Conservation (phyloP, 1,140 invertebrate genomes). For the Ruditapes philippinarum region DNA sequence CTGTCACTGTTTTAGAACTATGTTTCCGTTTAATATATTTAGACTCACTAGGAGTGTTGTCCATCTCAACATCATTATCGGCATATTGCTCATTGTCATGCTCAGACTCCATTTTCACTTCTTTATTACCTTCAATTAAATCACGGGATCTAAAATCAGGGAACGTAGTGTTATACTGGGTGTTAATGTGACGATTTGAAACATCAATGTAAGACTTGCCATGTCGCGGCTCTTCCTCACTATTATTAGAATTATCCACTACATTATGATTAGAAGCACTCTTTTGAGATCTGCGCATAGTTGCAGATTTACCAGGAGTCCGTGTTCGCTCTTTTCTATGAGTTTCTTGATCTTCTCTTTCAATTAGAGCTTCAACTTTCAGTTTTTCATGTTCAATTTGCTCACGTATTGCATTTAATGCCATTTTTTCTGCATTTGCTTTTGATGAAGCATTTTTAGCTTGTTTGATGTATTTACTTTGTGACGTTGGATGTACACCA, state of each 20-base stretch:
- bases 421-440: conserved; percentile 70
- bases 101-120: conserved; percentile 52
- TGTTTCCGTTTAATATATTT: conserved; percentile 74
- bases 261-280: conserved; percentile 52
- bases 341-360: conserved; percentile 22
- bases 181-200: conserved; percentile 63
- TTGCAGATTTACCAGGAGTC: conserved; percentile 30
- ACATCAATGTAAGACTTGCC: conserved; percentile 53
- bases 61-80: conserved; percentile 50
- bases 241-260: conserved; percentile 20
- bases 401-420: conserved; percentile 59
- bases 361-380: conserved; percentile 15
- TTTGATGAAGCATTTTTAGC: conserved; percentile 75
- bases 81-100: conserved; percentile 39
- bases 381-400: conserved; percentile 56
- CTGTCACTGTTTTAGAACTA: conserved; percentile 58
- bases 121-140: conserved; percentile 64
- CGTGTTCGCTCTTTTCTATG: conserved; percentile 47
- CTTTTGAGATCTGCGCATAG: conserved; percentile 42
- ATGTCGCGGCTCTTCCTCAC: conserved; percentile 47
- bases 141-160: conserved; percentile 76
- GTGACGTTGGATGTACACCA: conserved; percentile 60
- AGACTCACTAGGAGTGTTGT: conserved; percentile 70
- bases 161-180: conserved; percentile 77
- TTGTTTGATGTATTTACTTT: conserved; percentile 80